Evolutionary conservation across 2,113 vertebrate genomes (phyloP), one percentile per base, ranked within the genome.

Genomic region (Amphiprion ocellaris): DNA sequence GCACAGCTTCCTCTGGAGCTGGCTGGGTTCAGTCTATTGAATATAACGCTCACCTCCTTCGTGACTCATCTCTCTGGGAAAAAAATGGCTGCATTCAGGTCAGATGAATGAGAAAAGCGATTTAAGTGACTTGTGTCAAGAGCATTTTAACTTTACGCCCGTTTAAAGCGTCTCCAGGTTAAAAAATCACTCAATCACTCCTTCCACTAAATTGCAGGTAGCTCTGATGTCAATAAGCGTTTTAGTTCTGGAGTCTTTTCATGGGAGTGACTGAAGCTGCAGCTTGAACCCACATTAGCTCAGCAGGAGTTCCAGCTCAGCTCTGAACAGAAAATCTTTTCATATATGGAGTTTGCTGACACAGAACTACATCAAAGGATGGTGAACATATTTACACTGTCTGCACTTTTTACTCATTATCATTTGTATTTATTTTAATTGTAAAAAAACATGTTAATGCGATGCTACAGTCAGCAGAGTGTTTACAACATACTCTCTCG

Each of bases 51-150:
- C 54, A 71, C 50, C 62, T 39, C 44, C 41, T 37, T 69, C n/a
- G 21, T 83, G 89, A 85, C 65, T 90, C 84, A 85, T 86, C 71
- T 47, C 23, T 53, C 61, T n/a, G 56, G 65, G 63, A 44, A 81
- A 83, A 52, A n/a, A 37, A 14, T 10, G n/a, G 58, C 64, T 16
- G 58, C 70, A 69, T 58, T 77, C 65, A 70, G 44, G 78, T 74
- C 41, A 23, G 37, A 79, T 28, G 54, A 77, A 80, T 70, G 74
- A 66, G 30, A 46, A 56, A 17, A 33, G 37, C 7, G 5, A 70
- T 54, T 15, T 44, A 8, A 44, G 41, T 12, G 12, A 4, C 39
- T 41, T 30, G 9, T 10, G 33, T 37, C 6, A 37, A 37, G 33
- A 10, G 33, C 33, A 10, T 7, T 37, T 37, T 8, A 37, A 37